Conservation (phyloP, 2,797 vertebrate species). For the Valencia hispanica region DNA sequence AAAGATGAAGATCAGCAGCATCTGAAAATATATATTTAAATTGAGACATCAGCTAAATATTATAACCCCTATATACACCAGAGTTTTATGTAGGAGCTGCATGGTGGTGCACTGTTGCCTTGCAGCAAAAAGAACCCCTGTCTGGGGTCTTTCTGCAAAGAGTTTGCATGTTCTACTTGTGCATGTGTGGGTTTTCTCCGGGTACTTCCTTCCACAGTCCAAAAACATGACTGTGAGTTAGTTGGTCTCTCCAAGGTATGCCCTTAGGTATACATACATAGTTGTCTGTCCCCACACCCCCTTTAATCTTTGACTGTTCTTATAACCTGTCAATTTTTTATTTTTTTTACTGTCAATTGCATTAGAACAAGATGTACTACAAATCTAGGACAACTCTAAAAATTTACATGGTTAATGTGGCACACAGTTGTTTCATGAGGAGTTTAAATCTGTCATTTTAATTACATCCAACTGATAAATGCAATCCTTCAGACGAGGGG, state of each 20-base stretch:
- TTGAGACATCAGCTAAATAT: background rate
- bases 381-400: too few relatives aligned
- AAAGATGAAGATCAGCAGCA: constrained; percentile 20
- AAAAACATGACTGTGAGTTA: background rate
- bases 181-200: background rate
- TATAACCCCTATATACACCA: background rate
- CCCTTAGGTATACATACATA: too few relatives aligned
- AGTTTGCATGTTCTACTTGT: background rate
- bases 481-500: too few relatives aligned
- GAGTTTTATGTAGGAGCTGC: background rate
- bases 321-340: too few relatives aligned
- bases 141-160: background rate
- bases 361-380: too few relatives aligned
- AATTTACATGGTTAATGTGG: too few relatives aligned
- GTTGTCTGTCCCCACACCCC: too few relatives aligned
- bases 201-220: background rate
- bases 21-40: background rate
- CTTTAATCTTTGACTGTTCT: too few relatives aligned
- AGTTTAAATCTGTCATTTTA: too few relatives aligned
- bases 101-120: background rate
- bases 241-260: background rate
- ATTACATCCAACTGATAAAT: too few relatives aligned
- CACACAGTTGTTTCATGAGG: too few relatives aligned
- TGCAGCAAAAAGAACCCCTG: background rate
- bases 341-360: too few relatives aligned